A percentile compares a stretch with the other conserved stretches of the same genome.
Evolutionary conservation across 92 coral and sea anemone species (phyloP).

Genomic region (Desmophyllum pertusum): DNA sequence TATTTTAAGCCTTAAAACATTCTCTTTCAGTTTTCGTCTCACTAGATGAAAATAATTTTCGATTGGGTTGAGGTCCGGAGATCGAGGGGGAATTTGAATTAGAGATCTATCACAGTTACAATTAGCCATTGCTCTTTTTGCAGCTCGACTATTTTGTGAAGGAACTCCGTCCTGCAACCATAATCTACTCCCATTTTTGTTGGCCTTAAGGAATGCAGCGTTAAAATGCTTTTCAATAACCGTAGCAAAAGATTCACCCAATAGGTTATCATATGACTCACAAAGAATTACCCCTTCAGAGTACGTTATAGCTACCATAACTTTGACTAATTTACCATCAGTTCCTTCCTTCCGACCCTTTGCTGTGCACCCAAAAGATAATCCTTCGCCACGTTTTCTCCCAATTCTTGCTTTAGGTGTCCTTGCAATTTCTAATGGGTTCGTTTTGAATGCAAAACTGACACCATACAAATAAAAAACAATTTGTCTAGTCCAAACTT

Average conservation of each 20-base stretch:
- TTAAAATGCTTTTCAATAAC: neutral
- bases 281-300: conserved; percentile 44
- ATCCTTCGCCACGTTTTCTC: conserved; percentile 53
- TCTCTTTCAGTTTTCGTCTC: neutral
- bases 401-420: conserved; percentile 49
- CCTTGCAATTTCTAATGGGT: conserved; percentile 39
- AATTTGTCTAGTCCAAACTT: conserved; percentile 38
- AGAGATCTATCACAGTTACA: conserved; percentile 3
- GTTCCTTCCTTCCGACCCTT: conserved; percentile 58
- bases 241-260: conserved; percentile 39
- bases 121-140: neutral
- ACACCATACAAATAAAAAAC: conserved; percentile 61
- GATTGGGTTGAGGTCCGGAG: conserved; percentile 8
- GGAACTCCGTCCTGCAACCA: neutral
- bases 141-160: neutral
- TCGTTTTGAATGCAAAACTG: conserved; percentile 35
- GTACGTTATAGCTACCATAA: conserved; percentile 54
- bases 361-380: too few relatives aligned
- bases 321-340: conserved; percentile 45
- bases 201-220: neutral
- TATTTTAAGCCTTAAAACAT: too few relatives aligned
- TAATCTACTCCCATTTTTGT: neutral
- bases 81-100: neutral
- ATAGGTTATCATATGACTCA: conserved; percentile 53
- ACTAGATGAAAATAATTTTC: conserved; percentile 12